These are phyloP conservation scores for Hirudo medicinalis DNA, from an alignment of 1,140 invertebrate genomes.

Conservation along the genomic window DNA sequence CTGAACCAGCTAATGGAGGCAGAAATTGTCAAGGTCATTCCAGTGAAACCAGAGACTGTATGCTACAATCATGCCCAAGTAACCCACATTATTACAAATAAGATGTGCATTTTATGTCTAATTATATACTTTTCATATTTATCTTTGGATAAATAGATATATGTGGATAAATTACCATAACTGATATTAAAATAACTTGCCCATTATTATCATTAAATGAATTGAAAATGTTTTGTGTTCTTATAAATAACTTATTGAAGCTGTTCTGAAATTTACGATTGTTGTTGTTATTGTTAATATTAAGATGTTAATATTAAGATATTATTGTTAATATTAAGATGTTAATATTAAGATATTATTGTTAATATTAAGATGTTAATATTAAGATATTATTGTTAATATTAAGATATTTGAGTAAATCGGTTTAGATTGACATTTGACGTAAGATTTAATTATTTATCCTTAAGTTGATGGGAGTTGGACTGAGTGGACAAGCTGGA, in stretches of 20 bases:
- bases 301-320: no score
- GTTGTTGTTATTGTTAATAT: not conserved
- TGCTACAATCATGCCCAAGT: constrained; percentile 24
- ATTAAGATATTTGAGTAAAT: no score
- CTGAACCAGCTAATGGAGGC: constrained; percentile 59
- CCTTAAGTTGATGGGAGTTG: constrained; percentile 41
- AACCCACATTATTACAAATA: not conserved
- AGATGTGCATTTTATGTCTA: not conserved
- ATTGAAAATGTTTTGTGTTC: not conserved
- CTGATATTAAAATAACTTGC: not conserved
- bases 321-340: no score
- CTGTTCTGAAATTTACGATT: not conserved
- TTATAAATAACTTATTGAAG: no score
- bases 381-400: no score
- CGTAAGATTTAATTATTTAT: constrained; percentile 12
- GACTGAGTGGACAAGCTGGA: constrained; percentile 47
- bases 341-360: no score
- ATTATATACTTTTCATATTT: not conserved
- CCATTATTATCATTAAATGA: not conserved
- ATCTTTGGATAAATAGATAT: not conserved
- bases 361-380: no score
- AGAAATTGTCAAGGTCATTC: constrained; percentile 39
- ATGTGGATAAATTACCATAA: not conserved
- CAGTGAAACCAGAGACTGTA: constrained; percentile 28
- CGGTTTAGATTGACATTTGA: not conserved